These are phyloP conservation scores for Dromas ardeola DNA, from an alignment of 2,113 vertebrate genomes.

Conservation along the genomic window DNA sequence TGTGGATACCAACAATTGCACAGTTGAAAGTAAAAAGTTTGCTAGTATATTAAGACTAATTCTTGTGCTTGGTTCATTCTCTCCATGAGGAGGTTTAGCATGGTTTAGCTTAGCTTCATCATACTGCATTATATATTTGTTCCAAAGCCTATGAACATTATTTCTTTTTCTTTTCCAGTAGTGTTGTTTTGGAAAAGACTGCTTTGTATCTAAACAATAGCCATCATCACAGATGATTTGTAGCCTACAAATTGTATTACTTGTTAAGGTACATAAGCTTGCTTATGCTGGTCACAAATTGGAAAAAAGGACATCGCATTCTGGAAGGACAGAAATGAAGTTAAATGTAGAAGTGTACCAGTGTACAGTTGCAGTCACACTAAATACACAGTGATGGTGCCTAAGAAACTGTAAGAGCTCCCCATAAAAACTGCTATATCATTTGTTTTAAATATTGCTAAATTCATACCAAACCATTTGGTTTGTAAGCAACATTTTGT, in stretches of 20 bases:
- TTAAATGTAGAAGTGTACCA: neutral
- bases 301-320: neutral
- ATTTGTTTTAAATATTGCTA: neutral
- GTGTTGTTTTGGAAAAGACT: neutral
- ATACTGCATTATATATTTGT: neutral
- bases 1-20: neutral
- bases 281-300: neutral
- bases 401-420: neutral
- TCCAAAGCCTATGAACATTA: neutral
- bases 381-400: neutral
- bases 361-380: neutral
- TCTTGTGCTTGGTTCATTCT: neutral
- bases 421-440: neutral
- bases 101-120: neutral
- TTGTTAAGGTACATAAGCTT: neutral
- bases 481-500: neutral
- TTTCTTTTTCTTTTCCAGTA: neutral
- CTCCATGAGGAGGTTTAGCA: neutral
- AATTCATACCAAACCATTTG: neutral
- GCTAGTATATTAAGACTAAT: neutral
- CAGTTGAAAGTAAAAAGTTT: neutral
- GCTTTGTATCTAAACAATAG: neutral
- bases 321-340: neutral
- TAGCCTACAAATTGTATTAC: neutral
- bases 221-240: neutral